These are phyloP conservation scores for Ctenicera cuprea DNA, from an alignment of 2,888 invertebrate genomes.

Conservation along the genomic window DNA sequence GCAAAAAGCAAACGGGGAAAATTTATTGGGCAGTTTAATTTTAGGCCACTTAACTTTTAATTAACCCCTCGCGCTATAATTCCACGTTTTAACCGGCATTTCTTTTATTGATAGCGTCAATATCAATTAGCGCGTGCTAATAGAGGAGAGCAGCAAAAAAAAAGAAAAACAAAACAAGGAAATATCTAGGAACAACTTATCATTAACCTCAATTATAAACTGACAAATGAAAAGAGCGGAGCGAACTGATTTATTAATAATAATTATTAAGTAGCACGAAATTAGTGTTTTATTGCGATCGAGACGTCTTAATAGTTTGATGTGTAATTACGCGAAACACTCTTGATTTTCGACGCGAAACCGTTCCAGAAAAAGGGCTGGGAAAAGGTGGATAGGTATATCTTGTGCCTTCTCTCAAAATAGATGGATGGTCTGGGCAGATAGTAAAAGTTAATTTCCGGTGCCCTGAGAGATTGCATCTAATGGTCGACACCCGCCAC, in stretches of 20 bases:
- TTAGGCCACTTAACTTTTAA: constrained; percentile 20
- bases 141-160: neutral
- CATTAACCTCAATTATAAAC: constrained; percentile 24
- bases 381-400: neutral
- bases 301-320: constrained; percentile 12
- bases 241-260: constrained; percentile 23
- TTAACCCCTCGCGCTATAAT: constrained; percentile 21
- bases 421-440: constrained; percentile 30
- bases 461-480: constrained; percentile 45
- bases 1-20: constrained; percentile 21
- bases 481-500: constrained; percentile 44
- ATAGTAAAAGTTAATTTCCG: constrained; percentile 55
- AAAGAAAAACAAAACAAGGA: neutral
- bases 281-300: constrained; percentile 12
- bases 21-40: constrained; percentile 36
- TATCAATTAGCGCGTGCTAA: constrained; percentile 47
- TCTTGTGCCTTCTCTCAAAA: neutral
- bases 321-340: neutral
- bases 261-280: constrained; percentile 14
- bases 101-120: constrained; percentile 37
- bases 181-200: constrained; percentile 2
- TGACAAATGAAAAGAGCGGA: constrained; percentile 22
- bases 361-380: neutral
- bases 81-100: constrained; percentile 24
- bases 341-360: too few species aligned